Conservation (phyloP, 2,888 invertebrate genomes). For the Athetis lepigone region DNA sequence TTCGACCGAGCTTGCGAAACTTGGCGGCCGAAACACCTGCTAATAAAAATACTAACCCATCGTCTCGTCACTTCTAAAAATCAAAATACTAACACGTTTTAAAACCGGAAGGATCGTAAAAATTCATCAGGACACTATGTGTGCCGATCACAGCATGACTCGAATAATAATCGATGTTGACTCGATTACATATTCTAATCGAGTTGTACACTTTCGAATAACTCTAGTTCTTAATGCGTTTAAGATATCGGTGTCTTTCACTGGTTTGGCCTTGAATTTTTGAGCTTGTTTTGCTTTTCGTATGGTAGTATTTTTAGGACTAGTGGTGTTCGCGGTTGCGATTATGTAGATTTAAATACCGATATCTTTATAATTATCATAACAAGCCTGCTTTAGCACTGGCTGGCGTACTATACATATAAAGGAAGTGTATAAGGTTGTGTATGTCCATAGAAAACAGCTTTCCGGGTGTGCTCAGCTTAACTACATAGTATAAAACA, state of each 20-base stretch:
- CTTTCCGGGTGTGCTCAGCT: no score
- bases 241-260: conserved; percentile 2
- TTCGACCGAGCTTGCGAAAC: no score
- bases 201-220: conserved; percentile 53
- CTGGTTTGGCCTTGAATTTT: conserved; percentile 13
- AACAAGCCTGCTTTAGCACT: no score
- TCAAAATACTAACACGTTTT: conserved; percentile 53
- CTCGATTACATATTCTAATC: conserved; percentile 47
- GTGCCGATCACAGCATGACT: conserved; percentile 45
- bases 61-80: conserved; percentile 47
- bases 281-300: neutral
- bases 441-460: no score
- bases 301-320: no score
- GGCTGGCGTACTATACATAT: no score
- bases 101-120: conserved; percentile 59
- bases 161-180: conserved; percentile 56
- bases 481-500: no score
- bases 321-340: no score
- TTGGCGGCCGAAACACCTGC: no score
- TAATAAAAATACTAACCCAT: conserved; percentile 15
- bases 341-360: no score
- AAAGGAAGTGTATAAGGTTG: no score
- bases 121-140: conserved; percentile 59
- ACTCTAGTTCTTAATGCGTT: conserved; percentile 20
- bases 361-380: no score